A percentile compares a stretch with the other conserved stretches of the same genome.
These are phyloP conservation scores for Pithys albifrons DNA, from an alignment of 2,113 vertebrate species.

Conservation along the genomic window DNA sequence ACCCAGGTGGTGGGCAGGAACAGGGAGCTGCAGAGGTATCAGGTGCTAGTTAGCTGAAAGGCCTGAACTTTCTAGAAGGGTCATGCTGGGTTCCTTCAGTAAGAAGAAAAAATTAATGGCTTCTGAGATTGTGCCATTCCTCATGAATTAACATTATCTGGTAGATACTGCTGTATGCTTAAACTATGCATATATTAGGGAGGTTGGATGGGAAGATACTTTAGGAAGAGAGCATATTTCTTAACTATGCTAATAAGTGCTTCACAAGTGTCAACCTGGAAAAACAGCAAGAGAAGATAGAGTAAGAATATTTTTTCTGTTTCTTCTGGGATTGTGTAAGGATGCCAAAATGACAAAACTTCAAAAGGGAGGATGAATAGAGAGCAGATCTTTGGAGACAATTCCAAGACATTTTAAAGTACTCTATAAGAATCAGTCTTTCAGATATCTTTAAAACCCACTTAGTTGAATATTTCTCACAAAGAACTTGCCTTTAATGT, in stretches of 20 bases:
- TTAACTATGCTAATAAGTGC: neutral
- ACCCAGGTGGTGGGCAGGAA: neutral
- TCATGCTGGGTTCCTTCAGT: neutral
- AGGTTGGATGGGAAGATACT: neutral
- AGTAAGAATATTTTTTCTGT: neutral
- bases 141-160: neutral
- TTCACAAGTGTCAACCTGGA: neutral
- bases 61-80: neutral
- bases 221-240: neutral
- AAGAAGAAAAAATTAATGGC: neutral
- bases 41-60: neutral
- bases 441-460: neutral
- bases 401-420: constrained; percentile 19
- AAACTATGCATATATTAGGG: neutral
- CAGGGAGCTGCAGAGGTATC: neutral
- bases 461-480: neutral
- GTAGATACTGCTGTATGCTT: neutral
- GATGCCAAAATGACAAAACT: neutral
- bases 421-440: neutral
- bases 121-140: neutral
- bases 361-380: neutral
- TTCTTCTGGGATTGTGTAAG: neutral
- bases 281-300: neutral
- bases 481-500: neutral
- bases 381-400: neutral